Conservation (phyloP, 2,113 vertebrate genomes). For the Anguilla japonica region DNA sequence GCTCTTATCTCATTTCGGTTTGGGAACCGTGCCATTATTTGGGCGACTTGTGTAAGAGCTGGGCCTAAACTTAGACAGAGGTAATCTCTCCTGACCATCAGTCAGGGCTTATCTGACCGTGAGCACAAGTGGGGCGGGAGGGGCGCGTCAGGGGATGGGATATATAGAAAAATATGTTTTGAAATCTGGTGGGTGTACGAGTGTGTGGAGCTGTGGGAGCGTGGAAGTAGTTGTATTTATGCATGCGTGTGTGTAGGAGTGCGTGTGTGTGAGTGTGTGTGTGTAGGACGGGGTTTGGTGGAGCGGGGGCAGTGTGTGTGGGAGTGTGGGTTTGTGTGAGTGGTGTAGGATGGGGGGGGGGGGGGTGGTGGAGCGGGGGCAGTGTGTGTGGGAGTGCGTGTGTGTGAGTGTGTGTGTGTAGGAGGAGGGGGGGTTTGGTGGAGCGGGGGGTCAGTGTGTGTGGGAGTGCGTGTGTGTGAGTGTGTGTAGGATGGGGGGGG, state of each 20-base stretch:
- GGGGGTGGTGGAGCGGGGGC: too few species aligned
- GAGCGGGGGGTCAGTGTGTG: too few species aligned
- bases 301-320: too few species aligned
- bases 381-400: neutral
- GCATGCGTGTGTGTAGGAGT: neutral
- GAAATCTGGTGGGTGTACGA: neutral
- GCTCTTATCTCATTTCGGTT: slow-evolving; percentile 56
- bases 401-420: neutral
- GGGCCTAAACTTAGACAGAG: slow-evolving; percentile 40
- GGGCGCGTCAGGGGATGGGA: neutral
- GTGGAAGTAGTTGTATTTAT: neutral
- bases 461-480: neutral
- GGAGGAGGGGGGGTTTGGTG: too few species aligned
- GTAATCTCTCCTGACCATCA: slow-evolving; percentile 30
- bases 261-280: neutral
- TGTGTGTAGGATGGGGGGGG: neutral
- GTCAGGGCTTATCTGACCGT: slow-evolving; percentile 43
- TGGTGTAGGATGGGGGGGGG: too few species aligned
- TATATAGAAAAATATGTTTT: neutral
- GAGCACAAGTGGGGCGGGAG: slow-evolving; percentile 30
- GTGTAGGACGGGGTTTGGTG: neutral
- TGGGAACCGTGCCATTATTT: slow-evolving; percentile 53
- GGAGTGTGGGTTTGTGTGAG: neutral
- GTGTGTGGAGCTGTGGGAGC: neutral
- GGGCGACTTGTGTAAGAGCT: slow-evolving; percentile 50